Conservation (phyloP, 2,888 invertebrate genomes). For the Pterostichus madidus region DNA sequence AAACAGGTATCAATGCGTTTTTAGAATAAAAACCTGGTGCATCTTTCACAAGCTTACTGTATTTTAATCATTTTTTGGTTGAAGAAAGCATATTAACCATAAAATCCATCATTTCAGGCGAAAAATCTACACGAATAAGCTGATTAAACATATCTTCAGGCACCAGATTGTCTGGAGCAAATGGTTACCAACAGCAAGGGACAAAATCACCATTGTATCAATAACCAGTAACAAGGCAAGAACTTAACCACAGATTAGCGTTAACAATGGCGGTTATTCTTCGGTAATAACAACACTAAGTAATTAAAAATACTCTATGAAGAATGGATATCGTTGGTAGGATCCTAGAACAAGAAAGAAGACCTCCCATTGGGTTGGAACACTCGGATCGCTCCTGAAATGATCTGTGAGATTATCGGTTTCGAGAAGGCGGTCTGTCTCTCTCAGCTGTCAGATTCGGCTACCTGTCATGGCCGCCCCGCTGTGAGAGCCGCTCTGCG, state of each 20-base stretch:
- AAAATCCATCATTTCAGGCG: neutral
- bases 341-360: neutral
- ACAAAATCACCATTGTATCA: conserved; percentile 41
- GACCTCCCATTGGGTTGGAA: conserved; percentile 59
- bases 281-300: conserved; percentile 53
- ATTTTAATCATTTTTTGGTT: conserved; percentile 16
- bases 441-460: conserved; percentile 19
- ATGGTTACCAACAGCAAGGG: neutral
- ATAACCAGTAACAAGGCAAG: conserved; percentile 10
- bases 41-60: neutral
- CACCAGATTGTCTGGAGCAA: conserved; percentile 58
- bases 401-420: conserved; percentile 59
- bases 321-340: too few species aligned
- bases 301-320: conserved; percentile 39
- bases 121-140: conserved; percentile 38
- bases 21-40: neutral
- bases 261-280: conserved; percentile 53
- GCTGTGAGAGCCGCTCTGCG: conserved; percentile 20
- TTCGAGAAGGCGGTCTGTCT: conserved; percentile 51
- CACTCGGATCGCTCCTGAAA: conserved; percentile 43
- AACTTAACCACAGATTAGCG: conserved; percentile 56
- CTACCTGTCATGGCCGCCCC: conserved; percentile 63
- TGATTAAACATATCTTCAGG: conserved; percentile 60
- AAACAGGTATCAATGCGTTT: neutral
- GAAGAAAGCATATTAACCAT: conserved; percentile 1